These are phyloP conservation scores for Meteorus sp. DNA, from an alignment of 1,140 invertebrate genomes.

Conservation along the genomic window DNA sequence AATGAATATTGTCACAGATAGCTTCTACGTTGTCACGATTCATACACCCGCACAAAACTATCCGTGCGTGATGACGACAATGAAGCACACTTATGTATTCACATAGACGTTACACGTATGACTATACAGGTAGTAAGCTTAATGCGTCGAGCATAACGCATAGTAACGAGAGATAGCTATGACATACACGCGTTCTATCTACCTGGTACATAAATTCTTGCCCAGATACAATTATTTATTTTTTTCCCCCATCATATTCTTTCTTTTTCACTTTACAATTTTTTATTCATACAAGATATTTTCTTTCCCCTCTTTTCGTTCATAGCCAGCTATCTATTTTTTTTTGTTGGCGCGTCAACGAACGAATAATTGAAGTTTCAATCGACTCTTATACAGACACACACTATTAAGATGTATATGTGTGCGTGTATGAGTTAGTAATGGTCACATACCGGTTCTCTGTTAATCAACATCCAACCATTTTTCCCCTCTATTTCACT, in stretches of 20 bases:
- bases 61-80: too few relatives aligned
- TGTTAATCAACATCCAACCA: neutral
- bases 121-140: slow-evolving; percentile 18
- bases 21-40: too few relatives aligned
- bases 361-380: slow-evolving; percentile 15
- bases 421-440: too few relatives aligned
- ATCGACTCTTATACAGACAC: neutral
- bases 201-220: slow-evolving; percentile 15
- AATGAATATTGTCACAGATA: too few relatives aligned
- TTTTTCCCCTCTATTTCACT: neutral
- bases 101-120: too few relatives aligned
- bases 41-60: too few relatives aligned
- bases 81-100: too few relatives aligned
- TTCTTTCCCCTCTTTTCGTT: too few relatives aligned
- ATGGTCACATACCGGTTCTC: slow-evolving; percentile 5
- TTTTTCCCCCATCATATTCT: neutral
- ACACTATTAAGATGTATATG: too few relatives aligned
- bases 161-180: slow-evolving; percentile 6
- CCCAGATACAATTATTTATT: neutral
- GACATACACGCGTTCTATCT: slow-evolving; percentile 10
- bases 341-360: neutral
- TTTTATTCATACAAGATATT: too few relatives aligned
- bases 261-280: neutral
- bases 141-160: slow-evolving; percentile 20
- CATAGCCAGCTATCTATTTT: too few relatives aligned